A percentile compares a stretch with the other conserved stretches of the same genome.
phyloP scores from a whole-genome alignment of 2,113 vertebrate species.

The Chionodraco myersi region DNA sequence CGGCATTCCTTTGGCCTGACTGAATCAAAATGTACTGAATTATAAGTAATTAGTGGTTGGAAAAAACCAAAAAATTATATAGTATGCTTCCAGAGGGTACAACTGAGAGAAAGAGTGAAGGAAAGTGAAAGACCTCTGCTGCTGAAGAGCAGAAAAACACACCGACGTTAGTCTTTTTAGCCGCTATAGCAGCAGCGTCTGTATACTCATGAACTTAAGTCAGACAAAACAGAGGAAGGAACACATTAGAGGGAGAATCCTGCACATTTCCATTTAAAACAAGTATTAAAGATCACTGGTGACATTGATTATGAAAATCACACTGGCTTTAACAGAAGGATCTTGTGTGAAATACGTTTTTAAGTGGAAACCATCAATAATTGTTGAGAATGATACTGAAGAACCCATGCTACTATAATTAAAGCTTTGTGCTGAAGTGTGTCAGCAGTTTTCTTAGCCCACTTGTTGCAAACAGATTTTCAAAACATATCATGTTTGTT shows the following conservation, averaged over 20 bases:
- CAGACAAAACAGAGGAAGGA: neutral
- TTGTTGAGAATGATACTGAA: neutral
- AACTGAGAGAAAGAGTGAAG: slow-evolving; percentile 59
- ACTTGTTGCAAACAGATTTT: neutral
- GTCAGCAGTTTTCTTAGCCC: neutral
- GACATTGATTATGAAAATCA: neutral
- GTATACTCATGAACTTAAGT: neutral
- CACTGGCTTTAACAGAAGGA: neutral
- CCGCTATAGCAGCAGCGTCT: slow-evolving; percentile 17
- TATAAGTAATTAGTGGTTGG: slow-evolving; percentile 86
- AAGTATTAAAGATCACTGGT: neutral
- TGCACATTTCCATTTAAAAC: neutral
- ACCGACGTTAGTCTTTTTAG: slow-evolving; percentile 32
- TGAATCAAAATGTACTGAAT: slow-evolving; percentile 80
- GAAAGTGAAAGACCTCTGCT: slow-evolving; percentile 69
- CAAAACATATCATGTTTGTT: neutral
- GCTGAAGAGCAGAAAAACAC: slow-evolving; percentile 66
- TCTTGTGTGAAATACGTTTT: neutral
- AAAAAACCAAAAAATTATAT: slow-evolving; percentile 85
- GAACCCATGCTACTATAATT: no score
- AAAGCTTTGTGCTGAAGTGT: neutral
- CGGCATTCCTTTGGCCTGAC: slow-evolving; percentile 84
- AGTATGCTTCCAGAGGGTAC: slow-evolving; percentile 80
- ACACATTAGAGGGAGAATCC: slow-evolving; percentile 4
- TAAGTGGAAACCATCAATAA: neutral